Percentiles rank a stretch among this genome's conserved stretches.
Evolutionary conservation across 2,797 vertebrate species (phyloP).

Genomic region (Perodicticus potto): DNA sequence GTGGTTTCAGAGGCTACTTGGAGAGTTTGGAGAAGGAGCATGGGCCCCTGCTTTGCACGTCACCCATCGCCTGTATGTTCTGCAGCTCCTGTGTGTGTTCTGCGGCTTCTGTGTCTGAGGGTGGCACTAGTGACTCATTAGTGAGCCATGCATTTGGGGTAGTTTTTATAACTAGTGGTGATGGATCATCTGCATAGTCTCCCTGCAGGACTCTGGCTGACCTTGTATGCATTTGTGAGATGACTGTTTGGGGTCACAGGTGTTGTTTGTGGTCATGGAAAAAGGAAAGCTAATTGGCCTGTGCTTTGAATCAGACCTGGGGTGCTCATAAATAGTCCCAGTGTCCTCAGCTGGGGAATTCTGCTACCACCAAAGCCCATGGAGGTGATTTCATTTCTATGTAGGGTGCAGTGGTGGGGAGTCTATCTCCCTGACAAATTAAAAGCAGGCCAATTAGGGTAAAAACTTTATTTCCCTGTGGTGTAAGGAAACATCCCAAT

Average conservation of each 20-base stretch:
- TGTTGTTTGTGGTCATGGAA: slow-evolving; percentile 20
- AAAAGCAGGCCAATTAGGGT: neutral
- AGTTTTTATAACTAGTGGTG: neutral
- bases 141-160: neutral
- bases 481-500: neutral
- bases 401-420: rapidly evolving
- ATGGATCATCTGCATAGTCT: neutral
- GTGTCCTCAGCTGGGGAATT: neutral
- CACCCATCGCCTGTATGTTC: neutral
- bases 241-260: slow-evolving; percentile 41
- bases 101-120: neutral
- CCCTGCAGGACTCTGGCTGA: neutral
- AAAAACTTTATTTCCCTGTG: neutral
- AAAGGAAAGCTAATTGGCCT: slow-evolving; percentile 15
- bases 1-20: neutral
- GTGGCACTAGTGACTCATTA: neutral
- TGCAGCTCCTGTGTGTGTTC: rapidly evolving
- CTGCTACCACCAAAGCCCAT: neutral
- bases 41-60: neutral
- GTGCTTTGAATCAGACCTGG: slow-evolving; percentile 4
- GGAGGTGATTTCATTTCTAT: neutral
- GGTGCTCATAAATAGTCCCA: neutral
- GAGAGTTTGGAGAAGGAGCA: neutral
- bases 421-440: neutral
- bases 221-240: neutral